These are phyloP conservation scores for Riparia riparia DNA, from an alignment of 2,113 vertebrate species.

Conservation along the genomic window DNA sequence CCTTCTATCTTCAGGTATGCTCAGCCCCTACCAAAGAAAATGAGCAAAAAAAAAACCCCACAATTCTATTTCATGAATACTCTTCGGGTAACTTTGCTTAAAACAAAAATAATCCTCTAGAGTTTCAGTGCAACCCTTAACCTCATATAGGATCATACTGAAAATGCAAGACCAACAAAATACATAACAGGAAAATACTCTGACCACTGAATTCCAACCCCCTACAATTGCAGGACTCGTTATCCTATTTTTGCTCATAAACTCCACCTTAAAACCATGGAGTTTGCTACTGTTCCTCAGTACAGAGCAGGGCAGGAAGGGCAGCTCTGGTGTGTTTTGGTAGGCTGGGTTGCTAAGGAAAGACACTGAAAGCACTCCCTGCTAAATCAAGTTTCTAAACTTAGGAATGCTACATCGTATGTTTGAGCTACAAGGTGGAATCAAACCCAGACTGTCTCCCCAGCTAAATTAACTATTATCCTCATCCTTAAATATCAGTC, in stretches of 20 bases:
- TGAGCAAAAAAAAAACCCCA: neutral
- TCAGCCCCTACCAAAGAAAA: neutral
- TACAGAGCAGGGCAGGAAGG: neutral
- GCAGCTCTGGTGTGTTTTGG: neutral
- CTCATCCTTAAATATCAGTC: neutral
- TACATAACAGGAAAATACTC: neutral
- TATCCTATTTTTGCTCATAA: slow-evolving; percentile 18
- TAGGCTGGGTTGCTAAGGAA: slow-evolving; percentile 48
- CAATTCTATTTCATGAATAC: neutral
- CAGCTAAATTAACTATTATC: neutral
- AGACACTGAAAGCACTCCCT: neutral
- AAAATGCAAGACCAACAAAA: neutral
- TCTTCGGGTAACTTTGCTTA: neutral
- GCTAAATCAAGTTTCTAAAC: slow-evolving; percentile 33
- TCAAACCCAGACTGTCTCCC: neutral
- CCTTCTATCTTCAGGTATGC: neutral
- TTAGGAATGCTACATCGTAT: neutral
- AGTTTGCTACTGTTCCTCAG: neutral
- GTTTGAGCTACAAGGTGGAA: slow-evolving; percentile 8
- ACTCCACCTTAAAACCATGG: slow-evolving; percentile 43
- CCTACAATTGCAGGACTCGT: neutral
- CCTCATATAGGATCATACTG: neutral
- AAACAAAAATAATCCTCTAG: neutral
- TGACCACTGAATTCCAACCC: neutral
- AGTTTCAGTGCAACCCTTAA: neutral